Percentiles rank a stretch among this genome's conserved stretches.
phyloP scores from a whole-genome alignment of 2,113 vertebrate species.

The Anguilla japonica region DNA sequence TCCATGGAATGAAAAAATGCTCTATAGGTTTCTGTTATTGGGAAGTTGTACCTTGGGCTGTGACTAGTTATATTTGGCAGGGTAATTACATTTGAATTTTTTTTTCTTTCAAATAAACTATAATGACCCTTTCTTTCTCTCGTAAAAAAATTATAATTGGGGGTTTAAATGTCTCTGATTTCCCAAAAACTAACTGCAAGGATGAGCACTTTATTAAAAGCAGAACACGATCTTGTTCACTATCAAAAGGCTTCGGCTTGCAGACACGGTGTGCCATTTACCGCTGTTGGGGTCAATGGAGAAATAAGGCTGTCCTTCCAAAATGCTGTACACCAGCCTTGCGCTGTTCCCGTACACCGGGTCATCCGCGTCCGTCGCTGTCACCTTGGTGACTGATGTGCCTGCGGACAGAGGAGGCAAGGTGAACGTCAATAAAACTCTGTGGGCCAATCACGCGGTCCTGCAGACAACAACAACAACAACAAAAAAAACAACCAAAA shows the following conservation, averaged over 20 bases:
- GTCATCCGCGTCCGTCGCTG: slow-evolving; percentile 94
- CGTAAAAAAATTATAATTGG: neutral
- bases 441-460: neutral
- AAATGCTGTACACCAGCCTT: slow-evolving; percentile 94
- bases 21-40: neutral
- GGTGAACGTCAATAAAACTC: neutral
- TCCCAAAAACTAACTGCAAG: too few relatives aligned
- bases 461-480: neutral
- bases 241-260: too few relatives aligned
- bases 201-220: too few relatives aligned
- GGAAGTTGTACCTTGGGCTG: neutral
- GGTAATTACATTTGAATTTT: too few relatives aligned
- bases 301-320: slow-evolving; percentile 98
- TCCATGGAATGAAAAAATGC: neutral
- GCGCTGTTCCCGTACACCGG: slow-evolving; percentile 97
- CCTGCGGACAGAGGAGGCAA: slow-evolving; percentile 63
- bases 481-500: neutral
- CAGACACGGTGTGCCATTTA: slow-evolving; percentile 52
- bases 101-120: neutral
- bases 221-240: too few relatives aligned
- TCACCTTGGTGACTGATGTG: slow-evolving; percentile 91
- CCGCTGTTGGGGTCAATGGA: slow-evolving; percentile 95
- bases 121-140: neutral
- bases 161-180: neutral
- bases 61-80: neutral